A percentile compares a stretch with the other conserved stretches of the same genome.
phyloP scores from a whole-genome alignment of 2,888 invertebrate species.

The Furcula furcula region DNA sequence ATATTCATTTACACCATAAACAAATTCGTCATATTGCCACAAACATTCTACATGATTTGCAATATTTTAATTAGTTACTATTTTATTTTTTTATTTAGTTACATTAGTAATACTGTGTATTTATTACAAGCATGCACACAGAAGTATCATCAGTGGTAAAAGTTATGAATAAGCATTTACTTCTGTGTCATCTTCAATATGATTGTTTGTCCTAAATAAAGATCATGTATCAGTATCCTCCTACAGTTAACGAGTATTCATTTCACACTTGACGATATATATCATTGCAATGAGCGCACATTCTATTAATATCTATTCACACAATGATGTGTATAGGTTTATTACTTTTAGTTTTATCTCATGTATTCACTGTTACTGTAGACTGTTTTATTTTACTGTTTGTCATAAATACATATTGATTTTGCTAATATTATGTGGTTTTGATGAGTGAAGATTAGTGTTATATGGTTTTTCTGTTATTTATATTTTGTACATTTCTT shows the following conservation, averaged over 20 bases:
- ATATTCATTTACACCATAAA: neutral
- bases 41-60: neutral
- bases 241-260: neutral
- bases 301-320: neutral
- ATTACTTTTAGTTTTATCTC: neutral
- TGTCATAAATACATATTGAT: neutral
- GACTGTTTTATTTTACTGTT: neutral
- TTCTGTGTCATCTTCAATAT: too few relatives aligned
- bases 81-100: too few relatives aligned
- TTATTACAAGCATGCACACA: too few relatives aligned
- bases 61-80: too few relatives aligned
- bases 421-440: neutral
- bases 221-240: neutral
- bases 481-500: too few relatives aligned
- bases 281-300: neutral
- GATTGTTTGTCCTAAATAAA: neutral
- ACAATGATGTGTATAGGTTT: neutral
- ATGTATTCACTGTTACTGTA: neutral
- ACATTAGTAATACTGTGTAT: too few relatives aligned
- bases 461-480: neutral
- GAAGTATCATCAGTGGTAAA: too few relatives aligned
- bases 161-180: too few relatives aligned
- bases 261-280: neutral
- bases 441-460: neutral
- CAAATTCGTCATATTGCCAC: constrained; percentile 7